Evolutionary conservation across 2,797 vertebrate species (phyloP).

Genomic region (Sebastes itinus): DNA sequence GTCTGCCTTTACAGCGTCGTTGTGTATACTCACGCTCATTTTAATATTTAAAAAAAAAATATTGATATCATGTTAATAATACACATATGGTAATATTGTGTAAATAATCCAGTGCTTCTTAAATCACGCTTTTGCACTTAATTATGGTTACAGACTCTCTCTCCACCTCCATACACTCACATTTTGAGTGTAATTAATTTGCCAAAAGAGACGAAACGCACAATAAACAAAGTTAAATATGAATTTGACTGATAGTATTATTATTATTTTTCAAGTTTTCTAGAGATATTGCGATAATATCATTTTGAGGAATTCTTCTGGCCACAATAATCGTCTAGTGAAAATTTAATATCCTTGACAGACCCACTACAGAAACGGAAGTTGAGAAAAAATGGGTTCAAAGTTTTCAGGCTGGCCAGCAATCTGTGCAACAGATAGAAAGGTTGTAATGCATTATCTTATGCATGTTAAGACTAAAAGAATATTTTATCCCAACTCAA

Average conservation of each 20-base stretch:
- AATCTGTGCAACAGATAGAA: not conserved
- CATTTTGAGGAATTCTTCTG: too few species aligned
- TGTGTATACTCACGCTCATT: too few species aligned
- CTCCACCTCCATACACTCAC: not conserved
- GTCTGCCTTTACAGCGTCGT: too few species aligned
- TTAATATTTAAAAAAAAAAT: too few species aligned
- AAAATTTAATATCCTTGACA: not conserved
- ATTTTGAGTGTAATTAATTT: too few species aligned
- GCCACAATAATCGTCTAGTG: not conserved
- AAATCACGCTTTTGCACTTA: not conserved
- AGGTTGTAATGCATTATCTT: not conserved
- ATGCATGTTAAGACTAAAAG: not conserved
- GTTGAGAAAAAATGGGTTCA: not conserved
- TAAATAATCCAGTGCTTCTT: not conserved
- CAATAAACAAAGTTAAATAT: not conserved
- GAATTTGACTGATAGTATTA: not conserved
- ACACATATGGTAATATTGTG: not conserved
- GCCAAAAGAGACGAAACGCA: not conserved
- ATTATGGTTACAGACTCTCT: not conserved
- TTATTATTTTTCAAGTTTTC: too few species aligned
- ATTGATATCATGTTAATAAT: not conserved
- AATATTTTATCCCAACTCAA: not conserved
- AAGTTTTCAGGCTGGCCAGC: not conserved
- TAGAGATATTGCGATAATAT: too few species aligned
- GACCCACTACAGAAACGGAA: not conserved